Percentiles rank a stretch among this genome's conserved stretches.
Conservation (phyloP, 2,888 invertebrate species). For the Andrena trimmerana region DNA sequence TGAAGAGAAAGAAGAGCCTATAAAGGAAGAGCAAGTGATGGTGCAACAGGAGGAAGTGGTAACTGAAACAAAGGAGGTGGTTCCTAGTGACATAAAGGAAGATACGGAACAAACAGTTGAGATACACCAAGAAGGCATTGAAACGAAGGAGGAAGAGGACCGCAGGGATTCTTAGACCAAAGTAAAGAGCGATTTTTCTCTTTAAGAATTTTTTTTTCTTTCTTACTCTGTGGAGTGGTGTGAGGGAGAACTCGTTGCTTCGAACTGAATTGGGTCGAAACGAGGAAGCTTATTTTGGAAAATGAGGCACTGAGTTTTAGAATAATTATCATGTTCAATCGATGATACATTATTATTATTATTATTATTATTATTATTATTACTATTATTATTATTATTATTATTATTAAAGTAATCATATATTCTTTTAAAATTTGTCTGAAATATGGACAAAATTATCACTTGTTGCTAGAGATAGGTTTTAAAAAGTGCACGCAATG, state of each 20-base stretch:
- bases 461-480: constrained; percentile 16
- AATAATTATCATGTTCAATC: constrained; percentile 27
- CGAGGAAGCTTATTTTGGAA: constrained; percentile 13
- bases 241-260: constrained; percentile 55
- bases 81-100: constrained; percentile 27
- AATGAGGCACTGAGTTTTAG: constrained; percentile 34
- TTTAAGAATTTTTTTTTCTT: constrained; percentile 47
- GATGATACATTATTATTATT: constrained; percentile 13
- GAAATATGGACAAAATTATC: constrained; percentile 4
- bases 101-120: constrained; percentile 13
- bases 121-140: constrained; percentile 29
- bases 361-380: too few species aligned
- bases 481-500: constrained; percentile 5
- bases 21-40: constrained; percentile 22
- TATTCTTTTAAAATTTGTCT: constrained; percentile 1
- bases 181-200: constrained; percentile 61
- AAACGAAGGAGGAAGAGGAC: constrained; percentile 48
- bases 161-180: constrained; percentile 63
- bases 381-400: neutral
- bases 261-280: constrained; percentile 24
- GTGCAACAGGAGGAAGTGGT: constrained; percentile 23
- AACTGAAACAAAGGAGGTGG: constrained; percentile 9
- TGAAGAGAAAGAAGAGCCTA: constrained; percentile 32
- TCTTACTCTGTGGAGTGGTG: constrained; percentile 60
- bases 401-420: constrained; percentile 5